These are phyloP conservation scores for Andrena hattorfiana DNA, from an alignment of 2,888 invertebrate genomes.

Conservation along the genomic window DNA sequence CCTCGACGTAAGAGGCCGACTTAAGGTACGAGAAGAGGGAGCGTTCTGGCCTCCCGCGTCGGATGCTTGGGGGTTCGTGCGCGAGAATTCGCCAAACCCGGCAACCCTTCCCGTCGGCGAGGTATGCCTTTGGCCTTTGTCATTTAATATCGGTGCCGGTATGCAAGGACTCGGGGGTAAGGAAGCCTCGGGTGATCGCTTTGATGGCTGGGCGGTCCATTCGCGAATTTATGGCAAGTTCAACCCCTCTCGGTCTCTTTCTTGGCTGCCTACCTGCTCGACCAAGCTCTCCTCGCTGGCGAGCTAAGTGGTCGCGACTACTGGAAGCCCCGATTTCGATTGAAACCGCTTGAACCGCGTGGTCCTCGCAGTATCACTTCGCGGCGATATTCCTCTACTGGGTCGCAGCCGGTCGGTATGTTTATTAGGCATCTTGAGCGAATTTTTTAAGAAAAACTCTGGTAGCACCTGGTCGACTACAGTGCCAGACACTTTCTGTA, in stretches of 20 bases:
- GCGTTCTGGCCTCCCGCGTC: conserved; percentile 66
- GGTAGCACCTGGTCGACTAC: too few relatives aligned
- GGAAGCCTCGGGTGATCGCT: conserved; percentile 84
- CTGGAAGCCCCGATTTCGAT: conserved; percentile 61
- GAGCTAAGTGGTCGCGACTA: conserved; percentile 35
- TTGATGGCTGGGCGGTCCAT: conserved; percentile 82
- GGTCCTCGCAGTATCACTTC: background rate
- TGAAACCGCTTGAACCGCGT: conserved; percentile 42
- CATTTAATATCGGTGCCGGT: conserved; percentile 84
- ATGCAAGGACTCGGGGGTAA: conserved; percentile 81
- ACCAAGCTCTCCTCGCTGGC: conserved; percentile 19
- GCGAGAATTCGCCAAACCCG: conserved; percentile 81
- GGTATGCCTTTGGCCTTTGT: conserved; percentile 85
- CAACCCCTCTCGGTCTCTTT: conserved; percentile 56
- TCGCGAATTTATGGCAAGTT: conserved; percentile 78
- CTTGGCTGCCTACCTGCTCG: conserved; percentile 40
- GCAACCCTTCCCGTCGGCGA: conserved; percentile 75
- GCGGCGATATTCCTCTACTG: background rate
- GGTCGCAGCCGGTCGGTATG: too few relatives aligned
- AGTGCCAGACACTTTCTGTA: too few relatives aligned
- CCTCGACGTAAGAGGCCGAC: conserved; percentile 72
- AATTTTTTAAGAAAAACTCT: too few relatives aligned
- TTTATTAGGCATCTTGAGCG: background rate
- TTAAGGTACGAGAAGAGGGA: conserved; percentile 65
- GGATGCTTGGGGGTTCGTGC: conserved; percentile 80